Evolutionary conservation across 2,797 vertebrate species (phyloP), one percentile per base, ranked within the genome.

Genomic region (Semotilus atromaculatus): DNA sequence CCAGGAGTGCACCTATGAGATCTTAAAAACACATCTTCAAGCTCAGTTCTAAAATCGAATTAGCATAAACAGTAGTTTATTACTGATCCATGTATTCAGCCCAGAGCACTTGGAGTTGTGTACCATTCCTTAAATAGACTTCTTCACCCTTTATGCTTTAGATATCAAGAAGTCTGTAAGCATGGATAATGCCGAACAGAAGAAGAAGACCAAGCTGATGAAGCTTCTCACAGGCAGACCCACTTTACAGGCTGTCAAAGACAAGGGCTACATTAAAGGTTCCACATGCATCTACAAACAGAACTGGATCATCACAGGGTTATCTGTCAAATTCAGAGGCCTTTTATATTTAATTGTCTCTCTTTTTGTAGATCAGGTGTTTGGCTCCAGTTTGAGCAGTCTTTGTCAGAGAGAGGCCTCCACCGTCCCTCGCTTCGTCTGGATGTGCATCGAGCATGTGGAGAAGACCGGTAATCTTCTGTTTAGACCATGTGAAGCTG

Each of bases 261-360:
- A 97, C 91, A 97, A 96, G 89, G 96, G 96, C 89, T 97, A 97
- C 89, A 96, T 96, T 88, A 97, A 96, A 95, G 96, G 96, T 97
- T 94, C n/a, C 31, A 3, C 21, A 6, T 34, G n/a, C 43, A 76
- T 55, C 18, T 14, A 70, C 51, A 43, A 18, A 43, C 51, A 72
- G 14, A 34, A 58, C 48, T 58, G 10, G 1, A 34, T 43, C 9
- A 43, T 53, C 64, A 40, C 11, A 5, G 31, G 19, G 1, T 43
- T 70, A 45, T 31, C 9, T 7, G 16, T 80, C 14, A 72, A 71
- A 60, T 66, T 83, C 16, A 53, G 5, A 55, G 11, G 7, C 13
- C 7, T 13, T 51, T 40, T 26, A 26, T 11, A 40, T 58, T 38
- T 72, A 23, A 53, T 79, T 60, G 29, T 72, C 8, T 58, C 7